Base-by-base conservation (phyloP, 2,888 invertebrate genomes). In the Epiblema foenella region DNA sequence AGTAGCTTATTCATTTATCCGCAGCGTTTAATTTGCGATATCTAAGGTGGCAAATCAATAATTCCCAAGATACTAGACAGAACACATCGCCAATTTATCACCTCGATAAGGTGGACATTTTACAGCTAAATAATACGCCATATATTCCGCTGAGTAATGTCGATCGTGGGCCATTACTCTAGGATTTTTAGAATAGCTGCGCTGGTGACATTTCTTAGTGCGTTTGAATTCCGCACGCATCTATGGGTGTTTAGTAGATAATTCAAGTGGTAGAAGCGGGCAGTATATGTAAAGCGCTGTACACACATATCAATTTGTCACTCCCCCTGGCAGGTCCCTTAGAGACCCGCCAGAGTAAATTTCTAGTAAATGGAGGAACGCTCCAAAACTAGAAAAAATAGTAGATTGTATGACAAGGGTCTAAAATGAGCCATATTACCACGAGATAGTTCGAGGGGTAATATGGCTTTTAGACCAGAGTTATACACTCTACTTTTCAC, bases 121-220 rank as follows among this genome's bases (percentile, higher is more conserved):
- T 52, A 68, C 67, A 59, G 59, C 67, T 52, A 68, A 68, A 68
- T 68, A 68, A 68, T 68, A 59, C 51, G 52, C 59, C 51, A 37
- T 68, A 59, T 51, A 52, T 68, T 58, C 17, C 11, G n/a, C 39
- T 58, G 59, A 68, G 59, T 68, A 59, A 68, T 68, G 67, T 49
- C 29, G 56, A 56, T 17, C 15, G 15, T 5, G 4, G 56, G 24
- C 58, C 39, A 59, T 51, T 68, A 59, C 59, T 59, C 42, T 29
- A 60, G 39, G 17, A 60, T 60, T 68, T 68, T 68, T 60, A 54
- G 68, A 68, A 68, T 68, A 54, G 18, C 20, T 5, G 8, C 62
- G 18, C 1, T 9, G 54, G 59, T 51, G 67, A 68, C 60, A 67
- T 51, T 59, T 67, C 17, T 18, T 20, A 18, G 49, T 37, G 18